Conservation (phyloP, 2,888 invertebrate species). For the Amphipyra berbera region DNA sequence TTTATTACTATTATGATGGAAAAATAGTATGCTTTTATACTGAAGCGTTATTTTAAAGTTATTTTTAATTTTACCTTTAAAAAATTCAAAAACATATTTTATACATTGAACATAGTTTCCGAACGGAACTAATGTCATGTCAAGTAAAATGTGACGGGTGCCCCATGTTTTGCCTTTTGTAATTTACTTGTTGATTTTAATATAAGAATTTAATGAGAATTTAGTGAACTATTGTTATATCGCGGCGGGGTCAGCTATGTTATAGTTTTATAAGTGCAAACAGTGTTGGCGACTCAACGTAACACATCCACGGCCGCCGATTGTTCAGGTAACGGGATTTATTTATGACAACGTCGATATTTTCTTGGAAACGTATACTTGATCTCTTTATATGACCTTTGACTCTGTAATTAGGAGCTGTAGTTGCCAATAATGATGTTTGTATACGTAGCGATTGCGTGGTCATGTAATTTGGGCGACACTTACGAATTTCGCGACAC, state of each 20-base stretch:
- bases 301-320: slow-evolving; percentile 69
- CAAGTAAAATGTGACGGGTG: slow-evolving; percentile 82
- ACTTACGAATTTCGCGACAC: slow-evolving; percentile 43
- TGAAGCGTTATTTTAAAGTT: too few relatives aligned
- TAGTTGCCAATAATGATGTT: slow-evolving; percentile 43
- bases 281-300: slow-evolving; percentile 64
- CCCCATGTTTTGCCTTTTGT: slow-evolving; percentile 81
- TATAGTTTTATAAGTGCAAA: slow-evolving; percentile 70
- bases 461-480: slow-evolving; percentile 32
- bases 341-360: slow-evolving; percentile 85
- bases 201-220: slow-evolving; percentile 74
- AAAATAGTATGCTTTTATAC: too few relatives aligned
- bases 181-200: slow-evolving; percentile 87
- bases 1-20: too few relatives aligned
- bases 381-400: slow-evolving; percentile 54
- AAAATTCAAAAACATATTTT: background rate
- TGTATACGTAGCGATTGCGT: slow-evolving; percentile 34
- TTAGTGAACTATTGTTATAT: slow-evolving; percentile 71
- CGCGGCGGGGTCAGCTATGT: slow-evolving; percentile 72
- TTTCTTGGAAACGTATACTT: slow-evolving; percentile 64
- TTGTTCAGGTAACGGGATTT: slow-evolving; percentile 88
- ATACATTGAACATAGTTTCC: slow-evolving; percentile 40
- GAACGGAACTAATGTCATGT: slow-evolving; percentile 64
- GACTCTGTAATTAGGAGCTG: slow-evolving; percentile 44
- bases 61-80: background rate